A percentile compares a stretch with the other conserved stretches of the same genome.
Evolutionary conservation across 1,140 invertebrate genomes (phyloP).

Genomic region (Caerostris extrusa): DNA sequence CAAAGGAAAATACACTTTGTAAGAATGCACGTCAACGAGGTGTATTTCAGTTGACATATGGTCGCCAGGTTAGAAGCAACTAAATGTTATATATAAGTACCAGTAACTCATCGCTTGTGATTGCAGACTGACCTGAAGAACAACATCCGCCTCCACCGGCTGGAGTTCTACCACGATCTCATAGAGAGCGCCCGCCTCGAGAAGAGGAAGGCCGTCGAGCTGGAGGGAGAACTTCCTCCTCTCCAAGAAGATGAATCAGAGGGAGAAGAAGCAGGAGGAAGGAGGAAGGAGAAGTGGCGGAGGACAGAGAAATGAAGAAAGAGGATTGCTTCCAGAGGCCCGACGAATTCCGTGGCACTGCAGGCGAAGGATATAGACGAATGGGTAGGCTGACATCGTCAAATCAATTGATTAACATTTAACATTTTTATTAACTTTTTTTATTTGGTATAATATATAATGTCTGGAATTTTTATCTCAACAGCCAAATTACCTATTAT

Average conservation of each 20-base stretch:
- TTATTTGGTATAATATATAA: no score
- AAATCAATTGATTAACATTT: no score
- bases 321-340: background rate
- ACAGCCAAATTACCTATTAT: no score
- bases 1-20: no score
- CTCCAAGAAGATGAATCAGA: background rate
- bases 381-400: constrained; percentile 30
- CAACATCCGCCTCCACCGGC: constrained; percentile 14
- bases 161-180: constrained; percentile 45
- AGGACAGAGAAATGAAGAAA: background rate
- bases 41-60: no score
- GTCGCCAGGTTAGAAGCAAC: no score
- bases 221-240: constrained; percentile 37
- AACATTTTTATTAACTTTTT: no score
- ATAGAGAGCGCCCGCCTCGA: constrained; percentile 36
- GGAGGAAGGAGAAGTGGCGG: background rate
- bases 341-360: background rate
- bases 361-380: constrained; percentile 36
- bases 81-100: no score
- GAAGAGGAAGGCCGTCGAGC: background rate
- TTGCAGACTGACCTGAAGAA: constrained; percentile 4
- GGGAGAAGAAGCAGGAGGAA: background rate
- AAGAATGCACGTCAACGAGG: no score
- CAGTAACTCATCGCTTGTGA: background rate
- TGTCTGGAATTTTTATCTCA: no score